Evolutionary conservation across 2,113 vertebrate species (phyloP), one percentile per base, ranked within the genome.

Genomic region (Choloepus hoffmanni): DNA sequence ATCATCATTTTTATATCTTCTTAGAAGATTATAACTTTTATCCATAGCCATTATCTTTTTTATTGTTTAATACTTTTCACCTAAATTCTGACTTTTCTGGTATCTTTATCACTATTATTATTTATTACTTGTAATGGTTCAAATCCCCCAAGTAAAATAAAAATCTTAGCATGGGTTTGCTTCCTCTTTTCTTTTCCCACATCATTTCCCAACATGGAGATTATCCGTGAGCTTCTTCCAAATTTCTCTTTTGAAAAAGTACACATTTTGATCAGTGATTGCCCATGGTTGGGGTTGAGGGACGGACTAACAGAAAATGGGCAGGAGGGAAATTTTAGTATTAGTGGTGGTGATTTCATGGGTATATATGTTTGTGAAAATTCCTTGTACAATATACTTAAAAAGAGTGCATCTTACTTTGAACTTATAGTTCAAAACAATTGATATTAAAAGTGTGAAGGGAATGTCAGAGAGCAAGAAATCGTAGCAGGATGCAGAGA

Each of bases 61-160:
- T 30, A 62, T 30, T n/a, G n/a, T 63, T 96, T 84, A 48, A 33
- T 33, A 40, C 14, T 78, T 84, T 40, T 70, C n/a, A 63, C 36
- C 33, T 96, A 21, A 53, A 76, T 81, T 92, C 16, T 92, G 65
- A 65, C 48, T 95, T 53, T 74, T 73, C 76, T 33, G 23, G 12
- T 73, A 86, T 74, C 65, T 45, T 65, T 84, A 85, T 81, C 68
- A 85, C 55, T 77, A 3, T 36, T 36, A 36, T 36, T 36, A 36
- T 36, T 36, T 36, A 36, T 36, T 36, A 36, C 36, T 36, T 36
- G 36, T 36, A 70, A 16, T 60, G 19, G 68, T 77, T 48, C 28
- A 73, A 12, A 28, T 93, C 55, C 6, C n/a, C 28, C 67, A 85
- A 63, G 60, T 73, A 77, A 84, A 82, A 87, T 43, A 43, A 65